Percentiles rank a stretch among this genome's conserved stretches.
These are phyloP conservation scores for Pygmarrhopalites habei DNA, from an alignment of 1,140 invertebrate species.

Conservation along the genomic window DNA sequence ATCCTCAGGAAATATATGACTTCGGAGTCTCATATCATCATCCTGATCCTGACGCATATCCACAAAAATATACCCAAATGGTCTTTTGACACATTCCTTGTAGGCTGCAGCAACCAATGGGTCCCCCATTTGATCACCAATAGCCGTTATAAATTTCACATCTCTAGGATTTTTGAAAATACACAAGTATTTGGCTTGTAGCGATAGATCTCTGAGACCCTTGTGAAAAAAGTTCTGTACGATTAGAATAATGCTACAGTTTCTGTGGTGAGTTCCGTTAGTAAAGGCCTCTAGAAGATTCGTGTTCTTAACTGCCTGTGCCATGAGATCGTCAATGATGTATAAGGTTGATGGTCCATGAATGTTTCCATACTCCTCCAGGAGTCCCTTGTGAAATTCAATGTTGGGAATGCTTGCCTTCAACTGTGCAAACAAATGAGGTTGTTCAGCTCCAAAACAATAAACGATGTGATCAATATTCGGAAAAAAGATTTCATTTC, in stretches of 20 bases:
- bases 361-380: not conserved
- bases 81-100: constrained; percentile 9
- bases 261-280: not conserved
- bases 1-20: constrained; percentile 8
- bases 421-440: not conserved
- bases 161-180: constrained; percentile 18
- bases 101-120: not conserved
- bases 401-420: not conserved
- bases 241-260: not conserved
- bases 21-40: constrained; percentile 9
- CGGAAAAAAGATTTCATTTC: not conserved
- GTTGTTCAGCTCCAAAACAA: not conserved
- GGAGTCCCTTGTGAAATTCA: not conserved
- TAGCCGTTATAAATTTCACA: not conserved
- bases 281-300: not conserved
- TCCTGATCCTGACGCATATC: constrained; percentile 6
- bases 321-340: not conserved
- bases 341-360: not conserved
- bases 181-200: constrained; percentile 3
- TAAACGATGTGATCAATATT: not conserved
- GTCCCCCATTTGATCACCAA: constrained; percentile 20
- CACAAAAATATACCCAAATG: constrained; percentile 12
- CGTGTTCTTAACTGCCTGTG: not conserved
- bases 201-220: not conserved
- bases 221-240: constrained; percentile 21